Evolutionary conservation across 2,888 invertebrate genomes (phyloP).

Genomic region (Leptopterna dolabrata): DNA sequence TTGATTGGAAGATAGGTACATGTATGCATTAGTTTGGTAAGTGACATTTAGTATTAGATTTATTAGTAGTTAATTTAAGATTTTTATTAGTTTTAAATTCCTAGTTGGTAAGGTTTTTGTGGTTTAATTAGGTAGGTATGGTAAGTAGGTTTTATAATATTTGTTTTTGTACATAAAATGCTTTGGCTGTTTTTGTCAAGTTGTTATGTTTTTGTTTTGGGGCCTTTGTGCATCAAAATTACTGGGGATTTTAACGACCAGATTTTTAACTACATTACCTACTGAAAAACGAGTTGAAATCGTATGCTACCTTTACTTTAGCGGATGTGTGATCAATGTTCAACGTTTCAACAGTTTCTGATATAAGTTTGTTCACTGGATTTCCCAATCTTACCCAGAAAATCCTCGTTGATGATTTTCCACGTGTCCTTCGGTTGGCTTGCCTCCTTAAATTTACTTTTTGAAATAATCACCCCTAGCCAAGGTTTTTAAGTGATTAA

Average conservation of each 20-base stretch:
- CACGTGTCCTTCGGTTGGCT: no score
- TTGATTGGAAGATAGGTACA: no score
- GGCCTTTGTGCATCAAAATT: background rate
- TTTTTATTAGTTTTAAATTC: no score
- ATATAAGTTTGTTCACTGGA: background rate
- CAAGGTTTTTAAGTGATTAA: background rate
- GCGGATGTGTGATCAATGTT: background rate
- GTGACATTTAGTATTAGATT: no score
- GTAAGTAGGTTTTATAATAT: no score
- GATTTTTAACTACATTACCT: background rate
- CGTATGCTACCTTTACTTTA: background rate
- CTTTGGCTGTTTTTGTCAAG: no score
- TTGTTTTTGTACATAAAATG: no score
- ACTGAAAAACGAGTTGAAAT: constrained; percentile 12
- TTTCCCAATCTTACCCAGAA: background rate
- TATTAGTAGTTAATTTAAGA: no score
- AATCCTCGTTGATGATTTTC: background rate
- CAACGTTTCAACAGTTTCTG: background rate
- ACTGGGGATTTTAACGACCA: background rate
- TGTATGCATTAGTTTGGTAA: no score
- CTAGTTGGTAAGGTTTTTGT: no score
- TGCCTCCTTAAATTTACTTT: background rate
- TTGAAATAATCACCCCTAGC: background rate
- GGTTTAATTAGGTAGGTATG: no score
- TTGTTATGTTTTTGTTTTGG: no score